Base-by-base conservation (phyloP, 2,797 vertebrate species). In the Sardinella longiceps region DNA sequence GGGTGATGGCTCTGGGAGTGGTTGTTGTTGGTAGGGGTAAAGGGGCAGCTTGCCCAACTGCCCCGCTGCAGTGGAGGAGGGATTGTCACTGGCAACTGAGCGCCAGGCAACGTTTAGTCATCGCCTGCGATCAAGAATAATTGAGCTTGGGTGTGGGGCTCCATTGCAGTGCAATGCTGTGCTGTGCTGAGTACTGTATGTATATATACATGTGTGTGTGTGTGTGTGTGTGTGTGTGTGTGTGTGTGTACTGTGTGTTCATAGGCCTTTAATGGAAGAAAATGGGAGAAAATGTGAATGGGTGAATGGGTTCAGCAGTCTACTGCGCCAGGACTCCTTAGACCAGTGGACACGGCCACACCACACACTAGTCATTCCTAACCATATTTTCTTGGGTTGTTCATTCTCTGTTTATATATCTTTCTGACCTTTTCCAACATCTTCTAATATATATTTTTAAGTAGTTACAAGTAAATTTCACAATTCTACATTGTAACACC, bases 81-180 rank as follows among this genome's bases (percentile, higher is more conserved):
- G 33, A 43, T 39, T 77, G 70, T 18, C 37, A 43, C 70, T 3
- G 20, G 70, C 20, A 7, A n/a, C n/a, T 77, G 9, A 18, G 14
- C 43, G 70, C 70, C 70, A 77, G 70, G 70, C 33, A 77, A 39
- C 9, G 70, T 43, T 77, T 77, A 77, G 70, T 77, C 70, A 43
- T 20, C 70, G 37, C 33, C 15, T 23, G 20, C 7, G 70, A 39
- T 77, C 70, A 77, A 37, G 70, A 20, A 43, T 77, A 39, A 77
- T 43, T 37, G 70, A 14, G 63, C 10, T 12, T 30, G 25, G 60
- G 28, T 28, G 60, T 66, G 60, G 28, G 60, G 28, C 56, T 60
- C 56, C 56, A 23, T 60, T n/a, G 56, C 23, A 9, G 56, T 60
- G 56, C n/a, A 28, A 66, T 70, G 25, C n/a, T n/a, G n/a, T n/a